Evolutionary conservation across 2,888 invertebrate genomes (phyloP).

Genomic region (Cistogaster globosa): DNA sequence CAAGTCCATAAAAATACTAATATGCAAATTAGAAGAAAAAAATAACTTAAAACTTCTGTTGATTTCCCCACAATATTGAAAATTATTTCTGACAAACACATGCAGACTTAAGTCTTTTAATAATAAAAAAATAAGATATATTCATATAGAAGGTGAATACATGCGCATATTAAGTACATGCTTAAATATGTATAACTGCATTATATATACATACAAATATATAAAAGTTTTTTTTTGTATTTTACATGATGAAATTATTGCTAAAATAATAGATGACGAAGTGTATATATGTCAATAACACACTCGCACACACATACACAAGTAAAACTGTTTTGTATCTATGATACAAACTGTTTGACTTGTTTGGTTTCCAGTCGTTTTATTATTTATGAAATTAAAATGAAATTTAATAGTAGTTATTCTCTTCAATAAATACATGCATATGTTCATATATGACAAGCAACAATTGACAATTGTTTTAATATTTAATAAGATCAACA

Average conservation of each 20-base stretch:
- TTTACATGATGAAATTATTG: constrained; percentile 30
- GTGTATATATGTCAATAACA: constrained; percentile 23
- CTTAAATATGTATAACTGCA: neutral
- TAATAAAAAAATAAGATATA: neutral
- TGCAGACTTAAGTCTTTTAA: neutral
- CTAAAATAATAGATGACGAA: constrained; percentile 38
- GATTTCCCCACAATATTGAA: neutral
- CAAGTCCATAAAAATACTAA: neutral
- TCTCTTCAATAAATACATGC: neutral
- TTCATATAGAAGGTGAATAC: too few species aligned
- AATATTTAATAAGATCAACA: constrained; percentile 63
- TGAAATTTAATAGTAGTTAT: constrained; percentile 33
- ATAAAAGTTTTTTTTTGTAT: neutral
- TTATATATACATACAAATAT: neutral
- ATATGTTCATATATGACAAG: constrained; percentile 31
- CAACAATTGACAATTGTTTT: constrained; percentile 63
- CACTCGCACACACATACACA: constrained; percentile 9
- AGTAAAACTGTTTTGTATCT: constrained; percentile 14
- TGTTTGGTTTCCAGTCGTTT: constrained; percentile 48
- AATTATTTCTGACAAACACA: neutral
- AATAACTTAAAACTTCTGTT: neutral
- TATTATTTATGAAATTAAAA: constrained; percentile 55
- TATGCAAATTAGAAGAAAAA: neutral
- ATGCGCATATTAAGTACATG: constrained; percentile 6
- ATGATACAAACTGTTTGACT: constrained; percentile 47